Base-by-base conservation (phyloP, 2,888 invertebrate genomes). In the Rhagonycha fulva region DNA sequence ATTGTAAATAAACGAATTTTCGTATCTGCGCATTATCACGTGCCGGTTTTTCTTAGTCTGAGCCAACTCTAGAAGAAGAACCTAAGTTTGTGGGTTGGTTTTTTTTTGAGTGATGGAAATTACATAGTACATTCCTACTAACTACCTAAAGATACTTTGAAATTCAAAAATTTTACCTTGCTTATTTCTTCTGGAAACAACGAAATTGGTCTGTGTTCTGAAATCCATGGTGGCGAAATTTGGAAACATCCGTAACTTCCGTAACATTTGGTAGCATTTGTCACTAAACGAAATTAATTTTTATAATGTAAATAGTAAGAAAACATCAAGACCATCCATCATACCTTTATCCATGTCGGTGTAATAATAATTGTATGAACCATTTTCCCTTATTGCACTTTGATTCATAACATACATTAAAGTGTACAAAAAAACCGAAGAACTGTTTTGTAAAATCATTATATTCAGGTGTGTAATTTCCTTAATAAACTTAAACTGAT, bases 181-280 rank as follows among this genome's bases (percentile, higher is more conserved):
- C 92, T 92, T 0, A 96, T 93, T 62, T 92, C 89, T 79, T 92
- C 92, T 0, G 96, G 96, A 86, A 94, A 94, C 66, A 93, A 90
- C 80, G 94, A 94, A 72, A 96, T 94, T 23, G 96, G 96, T 26
- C 96, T 90, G 74, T 93, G 91, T 80, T 92, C 92, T 0, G 94
- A 93, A 0, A 91, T 92, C 96, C 96, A 96, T 0, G 95, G 95
- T 30, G 92, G 90, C 12, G 91, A 91, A 76, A 94, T 91, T 70
- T 94, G 93, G 86, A 95, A 96, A 85, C 96, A 96, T 4, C 96
- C 96, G 82, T 94, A 95, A 0, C 91, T 91, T 0, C 92, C 93
- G 86, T 93, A 96, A 86, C 96, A 96, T 82, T 92, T 90, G 68
- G 91, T 82, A 12, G 85, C 83, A 76, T 86, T 86, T 23, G 84